Evolutionary conservation across 2,888 invertebrate genomes (phyloP).

Genomic region (Chymomyza procnemis): DNA sequence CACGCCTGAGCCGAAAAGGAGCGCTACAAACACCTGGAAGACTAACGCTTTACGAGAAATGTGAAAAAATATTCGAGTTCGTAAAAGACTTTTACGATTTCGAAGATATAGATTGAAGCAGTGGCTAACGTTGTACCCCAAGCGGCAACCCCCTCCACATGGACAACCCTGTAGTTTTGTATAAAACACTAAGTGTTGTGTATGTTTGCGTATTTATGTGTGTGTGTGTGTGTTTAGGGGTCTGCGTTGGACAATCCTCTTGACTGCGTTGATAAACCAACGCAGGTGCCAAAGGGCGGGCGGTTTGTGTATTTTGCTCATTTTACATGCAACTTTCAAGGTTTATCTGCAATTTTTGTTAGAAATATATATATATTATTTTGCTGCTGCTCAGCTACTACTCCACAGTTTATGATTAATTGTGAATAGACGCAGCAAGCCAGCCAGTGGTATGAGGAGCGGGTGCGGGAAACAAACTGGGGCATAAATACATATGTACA

Average conservation of each 20-base stretch:
- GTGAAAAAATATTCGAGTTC: too few species aligned
- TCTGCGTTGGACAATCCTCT: background rate
- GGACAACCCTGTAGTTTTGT: too few species aligned
- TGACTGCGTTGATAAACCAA: background rate
- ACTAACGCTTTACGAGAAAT: too few species aligned
- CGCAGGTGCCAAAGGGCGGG: constrained; percentile 30
- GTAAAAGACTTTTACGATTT: too few species aligned
- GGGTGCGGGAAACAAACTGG: background rate
- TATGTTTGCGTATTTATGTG: background rate
- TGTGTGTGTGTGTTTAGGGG: background rate
- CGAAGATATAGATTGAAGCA: too few species aligned
- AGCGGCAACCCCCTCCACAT: too few species aligned
- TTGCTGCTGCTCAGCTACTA: background rate
- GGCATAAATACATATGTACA: background rate
- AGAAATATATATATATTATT: background rate
- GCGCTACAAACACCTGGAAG: too few species aligned
- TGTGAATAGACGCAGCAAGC: constrained; percentile 18
- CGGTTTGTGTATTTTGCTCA: constrained; percentile 34
- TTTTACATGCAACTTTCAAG: constrained; percentile 31
- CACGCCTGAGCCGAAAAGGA: too few species aligned
- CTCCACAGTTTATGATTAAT: constrained; percentile 46
- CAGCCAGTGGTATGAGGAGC: background rate
- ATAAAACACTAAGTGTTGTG: background rate
- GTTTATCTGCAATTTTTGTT: constrained; percentile 34
- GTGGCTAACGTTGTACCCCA: too few species aligned